Evolutionary conservation across 2,888 invertebrate genomes (phyloP).

Genomic region (Sabellastarte sp.): DNA sequence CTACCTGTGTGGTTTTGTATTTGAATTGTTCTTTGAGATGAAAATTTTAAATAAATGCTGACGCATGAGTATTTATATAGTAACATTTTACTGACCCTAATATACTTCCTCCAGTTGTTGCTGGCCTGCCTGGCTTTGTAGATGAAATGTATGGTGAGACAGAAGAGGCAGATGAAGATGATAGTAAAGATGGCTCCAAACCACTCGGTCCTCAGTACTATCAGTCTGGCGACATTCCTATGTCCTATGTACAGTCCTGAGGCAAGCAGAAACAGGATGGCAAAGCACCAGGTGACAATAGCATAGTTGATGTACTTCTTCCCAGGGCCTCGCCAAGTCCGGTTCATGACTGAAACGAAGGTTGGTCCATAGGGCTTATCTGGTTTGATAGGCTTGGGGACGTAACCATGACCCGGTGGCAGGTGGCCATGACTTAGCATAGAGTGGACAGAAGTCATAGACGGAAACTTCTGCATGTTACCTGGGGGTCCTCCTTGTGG

Average conservation of each 20-base stretch:
- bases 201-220: constrained; percentile 23
- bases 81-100: constrained; percentile 24
- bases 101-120: constrained; percentile 22
- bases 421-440: constrained; percentile 10
- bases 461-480: constrained; percentile 19
- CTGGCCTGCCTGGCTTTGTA: constrained; percentile 22
- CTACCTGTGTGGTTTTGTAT: no score
- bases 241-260: constrained; percentile 24
- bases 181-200: constrained; percentile 21
- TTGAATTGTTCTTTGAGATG: no score
- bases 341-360: constrained; percentile 24
- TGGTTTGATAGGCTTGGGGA: constrained; percentile 23
- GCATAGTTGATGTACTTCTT: constrained; percentile 25
- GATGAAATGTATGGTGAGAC: constrained; percentile 16
- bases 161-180: constrained; percentile 14
- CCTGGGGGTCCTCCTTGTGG: background rate
- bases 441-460: constrained; percentile 22
- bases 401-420: constrained; percentile 27
- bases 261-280: constrained; percentile 21
- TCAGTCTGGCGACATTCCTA: constrained; percentile 24
- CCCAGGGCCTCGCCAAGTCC: constrained; percentile 28
- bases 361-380: constrained; percentile 30
- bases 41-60: no score
- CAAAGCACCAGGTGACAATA: constrained; percentile 8
- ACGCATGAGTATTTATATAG: no score